A percentile compares a stretch with the other conserved stretches of the same genome.
phyloP scores from a whole-genome alignment of 2,888 invertebrate genomes.

The Amphipyra tragopoginis region DNA sequence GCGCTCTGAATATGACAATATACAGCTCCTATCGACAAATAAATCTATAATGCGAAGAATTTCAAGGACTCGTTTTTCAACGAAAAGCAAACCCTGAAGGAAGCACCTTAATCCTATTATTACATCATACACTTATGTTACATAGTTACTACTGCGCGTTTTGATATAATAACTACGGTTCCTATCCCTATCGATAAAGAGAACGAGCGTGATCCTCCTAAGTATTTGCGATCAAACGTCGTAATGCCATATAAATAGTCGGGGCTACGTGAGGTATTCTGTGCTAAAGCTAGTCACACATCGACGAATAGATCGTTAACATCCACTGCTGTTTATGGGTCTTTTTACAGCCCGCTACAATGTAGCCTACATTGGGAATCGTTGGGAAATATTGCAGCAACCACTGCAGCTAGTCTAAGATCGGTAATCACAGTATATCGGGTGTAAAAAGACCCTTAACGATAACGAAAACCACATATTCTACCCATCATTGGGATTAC shows the following conservation, averaged over 20 bases:
- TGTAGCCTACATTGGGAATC: too few relatives aligned
- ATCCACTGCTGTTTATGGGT: too few relatives aligned
- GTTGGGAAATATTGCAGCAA: too few relatives aligned
- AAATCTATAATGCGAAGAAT: background rate
- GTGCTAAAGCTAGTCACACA: conserved; percentile 7
- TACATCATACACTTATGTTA: background rate
- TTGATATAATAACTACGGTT: background rate
- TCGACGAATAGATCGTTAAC: background rate
- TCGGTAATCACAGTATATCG: too few relatives aligned
- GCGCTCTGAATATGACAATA: too few relatives aligned
- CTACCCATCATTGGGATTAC: too few relatives aligned
- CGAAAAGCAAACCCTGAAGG: background rate
- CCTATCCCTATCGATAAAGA: background rate
- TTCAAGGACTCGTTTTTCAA: background rate
- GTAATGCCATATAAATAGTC: conserved; percentile 17
- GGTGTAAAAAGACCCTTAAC: too few relatives aligned
- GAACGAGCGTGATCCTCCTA: conserved; percentile 7
- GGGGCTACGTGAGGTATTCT: background rate
- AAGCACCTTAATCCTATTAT: background rate
- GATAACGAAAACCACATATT: too few relatives aligned
- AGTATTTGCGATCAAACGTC: conserved; percentile 19
- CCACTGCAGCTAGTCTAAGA: too few relatives aligned
- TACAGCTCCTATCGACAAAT: too few relatives aligned
- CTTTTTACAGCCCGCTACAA: too few relatives aligned
- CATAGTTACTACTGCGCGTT: background rate